These are phyloP conservation scores for Tetramorium alpestre DNA, from an alignment of 1,140 invertebrate species.

Conservation along the genomic window DNA sequence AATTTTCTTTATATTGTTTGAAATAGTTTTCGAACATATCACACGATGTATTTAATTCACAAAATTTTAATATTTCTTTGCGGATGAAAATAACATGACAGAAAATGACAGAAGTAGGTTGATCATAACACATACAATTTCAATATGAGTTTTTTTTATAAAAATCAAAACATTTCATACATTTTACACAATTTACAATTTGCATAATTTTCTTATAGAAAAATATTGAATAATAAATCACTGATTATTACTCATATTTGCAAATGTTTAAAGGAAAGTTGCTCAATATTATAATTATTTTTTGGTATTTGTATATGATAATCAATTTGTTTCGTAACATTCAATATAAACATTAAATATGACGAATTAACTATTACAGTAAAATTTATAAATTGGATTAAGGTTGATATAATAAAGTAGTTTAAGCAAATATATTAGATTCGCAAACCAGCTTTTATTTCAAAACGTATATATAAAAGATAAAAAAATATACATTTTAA, in stretches of 20 bases:
- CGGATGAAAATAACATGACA: not conserved
- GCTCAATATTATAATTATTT: not conserved
- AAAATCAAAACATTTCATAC: not conserved
- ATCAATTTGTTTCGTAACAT: not conserved
- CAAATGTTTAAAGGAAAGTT: not conserved
- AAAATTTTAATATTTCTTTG: not conserved
- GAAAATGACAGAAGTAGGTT: not conserved
- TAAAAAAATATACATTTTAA: not conserved
- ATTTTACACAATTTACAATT: not conserved
- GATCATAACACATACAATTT: not conserved
- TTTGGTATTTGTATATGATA: not conserved
- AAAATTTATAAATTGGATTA: not conserved
- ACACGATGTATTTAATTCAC: not conserved
- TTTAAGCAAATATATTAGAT: not conserved
- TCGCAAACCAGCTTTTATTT: not conserved
- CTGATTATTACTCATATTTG: not conserved
- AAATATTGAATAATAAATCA: not conserved
- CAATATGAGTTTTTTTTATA: not conserved
- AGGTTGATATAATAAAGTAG: not conserved
- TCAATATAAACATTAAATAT: not conserved
- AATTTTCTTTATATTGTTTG: not conserved
- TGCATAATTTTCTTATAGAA: conserved; percentile 1
- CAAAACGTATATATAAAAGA: not conserved
- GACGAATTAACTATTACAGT: not conserved
- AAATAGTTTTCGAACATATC: not conserved